Evolutionary conservation across 2,113 vertebrate genomes (phyloP), one percentile per base, ranked within the genome.

Genomic region (Erinaceus europaeus): DNA sequence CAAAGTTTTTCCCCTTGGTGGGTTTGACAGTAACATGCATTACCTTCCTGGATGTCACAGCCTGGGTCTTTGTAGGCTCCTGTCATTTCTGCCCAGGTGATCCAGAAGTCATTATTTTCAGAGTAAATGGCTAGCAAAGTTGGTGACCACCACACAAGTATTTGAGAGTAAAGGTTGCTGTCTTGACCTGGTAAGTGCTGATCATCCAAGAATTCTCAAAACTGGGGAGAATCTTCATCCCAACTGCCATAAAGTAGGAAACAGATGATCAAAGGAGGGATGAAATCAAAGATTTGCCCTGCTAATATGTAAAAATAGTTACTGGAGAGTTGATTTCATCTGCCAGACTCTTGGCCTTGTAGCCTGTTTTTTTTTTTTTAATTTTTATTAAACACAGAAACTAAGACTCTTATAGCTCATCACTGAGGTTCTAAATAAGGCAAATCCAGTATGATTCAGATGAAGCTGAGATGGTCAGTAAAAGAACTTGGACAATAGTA

Each of bases 1-100:
- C 97, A 96, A 95, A 97, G 96, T 97, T 97, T 97, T 94, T 85
- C 94, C 95, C 97, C 95, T 97, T 80, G 80, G 97, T 97, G 97
- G 94, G 93, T 97, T 97, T 90, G 32, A 67, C 2, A 21, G 96
- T 96, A 96, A 96, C 95, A 96, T 87, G 91, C 95, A 95, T 95
- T 93, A 94, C 90, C 97, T 96, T 97, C 95, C 95, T 25, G 95
- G 94, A 96, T 97, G 96, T 94, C 96, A 95, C 95, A 96, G 96
- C 91, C 95, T 92, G 90, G 95, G 94, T 95, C 96, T 96, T n/a
- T 96, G 92, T 94, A 96, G 95, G 91, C 91, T 91, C 93, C 73
- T 91, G 95, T 97, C 94, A 90, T 77, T 95, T 96, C 96, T 96
- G 92, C 91, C 95, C 89, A 77, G 85, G 83, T 94, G 88, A 93